A percentile compares a stretch with the other conserved stretches of the same genome.
Evolutionary conservation across 2,113 vertebrate genomes (phyloP).

Genomic region (Pristiophorus japonicus): DNA sequence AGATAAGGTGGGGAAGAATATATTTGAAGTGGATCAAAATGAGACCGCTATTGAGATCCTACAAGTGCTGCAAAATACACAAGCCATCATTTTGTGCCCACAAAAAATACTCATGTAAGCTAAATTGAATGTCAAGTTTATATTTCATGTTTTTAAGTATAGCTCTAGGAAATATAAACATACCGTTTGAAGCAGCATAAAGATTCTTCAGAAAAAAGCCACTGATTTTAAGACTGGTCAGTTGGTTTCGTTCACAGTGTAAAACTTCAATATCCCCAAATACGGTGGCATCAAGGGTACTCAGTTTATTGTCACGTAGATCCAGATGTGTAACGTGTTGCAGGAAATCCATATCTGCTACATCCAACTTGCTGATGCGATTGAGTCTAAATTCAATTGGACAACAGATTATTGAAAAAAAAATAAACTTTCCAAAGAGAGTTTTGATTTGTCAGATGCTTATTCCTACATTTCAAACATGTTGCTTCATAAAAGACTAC

Average conservation of each 20-base stretch:
- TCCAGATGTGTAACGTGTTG: constrained; percentile 87
- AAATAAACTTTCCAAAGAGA: constrained; percentile 17
- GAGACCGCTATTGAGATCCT: background rate
- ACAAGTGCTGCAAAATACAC: background rate
- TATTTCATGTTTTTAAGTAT: background rate
- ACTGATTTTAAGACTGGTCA: constrained; percentile 71
- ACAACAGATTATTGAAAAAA: constrained; percentile 36
- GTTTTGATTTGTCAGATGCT: background rate
- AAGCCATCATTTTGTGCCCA: background rate
- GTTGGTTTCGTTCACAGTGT: constrained; percentile 87
- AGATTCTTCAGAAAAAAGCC: constrained; percentile 81
- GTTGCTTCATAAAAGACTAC: background rate
- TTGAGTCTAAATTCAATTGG: constrained; percentile 67
- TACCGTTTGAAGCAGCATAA: constrained; percentile 80
- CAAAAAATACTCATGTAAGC: background rate
- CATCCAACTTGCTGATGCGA: constrained; percentile 64
- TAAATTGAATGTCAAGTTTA: background rate
- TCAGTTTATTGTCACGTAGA: constrained; percentile 82
- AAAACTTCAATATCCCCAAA: constrained; percentile 87
- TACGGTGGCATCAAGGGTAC: constrained; percentile 72
- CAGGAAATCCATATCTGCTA: constrained; percentile 76
- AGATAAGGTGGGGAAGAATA: background rate
- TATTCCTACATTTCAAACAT: background rate
- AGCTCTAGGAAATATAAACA: constrained; percentile 39
- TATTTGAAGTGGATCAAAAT: too few species aligned